Base-by-base conservation (phyloP, 2,888 invertebrate species). In the Spodoptera littoralis region DNA sequence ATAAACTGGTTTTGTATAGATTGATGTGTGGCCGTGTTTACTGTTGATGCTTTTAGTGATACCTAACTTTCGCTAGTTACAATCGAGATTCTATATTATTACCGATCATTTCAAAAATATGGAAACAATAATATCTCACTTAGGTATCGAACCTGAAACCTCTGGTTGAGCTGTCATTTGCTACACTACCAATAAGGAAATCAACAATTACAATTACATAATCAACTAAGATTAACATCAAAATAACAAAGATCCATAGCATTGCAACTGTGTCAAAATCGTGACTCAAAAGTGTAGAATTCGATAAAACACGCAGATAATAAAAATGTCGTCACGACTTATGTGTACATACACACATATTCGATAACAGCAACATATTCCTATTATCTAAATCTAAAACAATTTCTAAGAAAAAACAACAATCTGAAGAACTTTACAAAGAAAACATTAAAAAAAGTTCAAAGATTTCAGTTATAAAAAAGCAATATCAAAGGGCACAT, bases 281-380 rank as follows among this genome's bases (percentile, higher is more conserved):
- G 53, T 69, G 68, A 69, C n/a, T 50, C 41, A 46, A 60, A 50
- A n/a, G 11, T 57, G 49, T 54, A 13, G 41, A 57, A 64, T 13
- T 46, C 42, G 45, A 68, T 50, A 52, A 55, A 11, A 56, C 48
- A 30, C 18, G 3, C 41, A n/a, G 27, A 45, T 49, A 53, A 11
- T 24, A 53, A 41, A 46, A 24, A 53, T 58, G 27, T 58, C 50
- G 44, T 71, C 42, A 71, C 44, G 47, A 58, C 30, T 30, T 46
- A 18, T 2, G 22, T 36, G 22, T 30, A 57, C 18, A 54, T 58
- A 54, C 55, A 54, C 44, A 47, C n/a, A 13, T 54, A 4, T 27
- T 6, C 8, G 66, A 69, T 69, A 55, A 51, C 11, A 2, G 27
- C 42, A 36, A 36, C 2, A 18, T n/a, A n/a, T 1, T 18, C 18